Conservation (phyloP, 2,113 vertebrate genomes). For the Pseudopodoces humilis region DNA sequence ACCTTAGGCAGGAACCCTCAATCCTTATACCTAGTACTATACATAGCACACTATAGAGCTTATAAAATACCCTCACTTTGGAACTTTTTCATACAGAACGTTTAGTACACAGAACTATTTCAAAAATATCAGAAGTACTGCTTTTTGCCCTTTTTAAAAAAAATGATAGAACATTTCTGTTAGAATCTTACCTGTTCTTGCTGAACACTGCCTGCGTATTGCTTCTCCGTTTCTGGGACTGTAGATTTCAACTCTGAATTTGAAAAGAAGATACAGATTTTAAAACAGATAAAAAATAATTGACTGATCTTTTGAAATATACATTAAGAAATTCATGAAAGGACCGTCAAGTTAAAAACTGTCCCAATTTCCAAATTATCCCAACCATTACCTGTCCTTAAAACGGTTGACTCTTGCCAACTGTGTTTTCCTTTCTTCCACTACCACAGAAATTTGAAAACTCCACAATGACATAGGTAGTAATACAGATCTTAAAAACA, state of each 20-base stretch:
- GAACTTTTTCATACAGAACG: background rate
- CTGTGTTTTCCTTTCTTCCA: background rate
- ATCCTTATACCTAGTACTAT: background rate
- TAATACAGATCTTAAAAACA: background rate
- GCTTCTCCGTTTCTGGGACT: conserved; percentile 67
- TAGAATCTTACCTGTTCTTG: conserved; percentile 73
- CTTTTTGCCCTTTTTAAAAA: background rate
- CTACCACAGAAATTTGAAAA: background rate
- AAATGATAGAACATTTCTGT: background rate
- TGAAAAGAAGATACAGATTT: conserved; percentile 47
- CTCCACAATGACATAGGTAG: background rate
- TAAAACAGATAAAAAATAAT: background rate
- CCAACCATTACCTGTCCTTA: background rate
- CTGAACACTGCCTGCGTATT: conserved; percentile 61
- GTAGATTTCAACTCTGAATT: conserved; percentile 76
- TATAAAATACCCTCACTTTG: background rate
- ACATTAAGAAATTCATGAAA: background rate
- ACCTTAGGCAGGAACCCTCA: background rate
- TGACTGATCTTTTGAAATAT: background rate
- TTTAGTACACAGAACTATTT: background rate
- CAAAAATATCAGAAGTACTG: background rate
- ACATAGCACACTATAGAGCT: background rate
- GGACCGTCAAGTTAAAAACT: background rate
- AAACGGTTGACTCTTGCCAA: background rate
- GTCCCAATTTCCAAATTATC: background rate